Evolutionary conservation across 1,140 invertebrate genomes (phyloP).

Genomic region (Dendroctonus ponderosae): DNA sequence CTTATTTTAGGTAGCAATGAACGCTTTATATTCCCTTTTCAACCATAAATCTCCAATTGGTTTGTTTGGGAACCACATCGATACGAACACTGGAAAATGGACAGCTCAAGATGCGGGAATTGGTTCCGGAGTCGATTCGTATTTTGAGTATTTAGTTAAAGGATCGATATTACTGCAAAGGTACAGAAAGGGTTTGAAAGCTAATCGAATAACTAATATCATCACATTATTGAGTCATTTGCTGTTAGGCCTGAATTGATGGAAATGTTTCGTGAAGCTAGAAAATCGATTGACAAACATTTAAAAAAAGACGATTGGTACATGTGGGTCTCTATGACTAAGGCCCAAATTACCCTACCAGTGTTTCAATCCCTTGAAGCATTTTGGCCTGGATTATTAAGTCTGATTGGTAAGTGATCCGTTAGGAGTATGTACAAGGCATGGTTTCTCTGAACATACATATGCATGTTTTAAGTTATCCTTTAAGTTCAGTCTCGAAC

Average conservation of each 20-base stretch:
- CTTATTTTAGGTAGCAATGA: conserved; percentile 74
- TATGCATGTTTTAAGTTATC: no score
- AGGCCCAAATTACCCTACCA: conserved; percentile 91
- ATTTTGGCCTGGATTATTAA: conserved; percentile 96
- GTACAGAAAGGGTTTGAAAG: neutral
- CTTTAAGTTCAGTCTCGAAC: no score
- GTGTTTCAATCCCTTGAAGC: conserved; percentile 98
- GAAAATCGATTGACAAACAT: conserved; percentile 82
- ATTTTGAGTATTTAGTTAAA: conserved; percentile 96
- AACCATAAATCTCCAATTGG: conserved; percentile 84
- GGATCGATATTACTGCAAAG: conserved; percentile 30
- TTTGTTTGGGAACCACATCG: conserved; percentile 95
- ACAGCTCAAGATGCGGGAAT: conserved; percentile 91
- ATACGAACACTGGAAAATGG: conserved; percentile 93
- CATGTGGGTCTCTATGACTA: conserved; percentile 94
- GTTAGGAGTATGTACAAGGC: no score
- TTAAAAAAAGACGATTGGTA: conserved; percentile 94
- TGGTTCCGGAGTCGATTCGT: conserved; percentile 95
- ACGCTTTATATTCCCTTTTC: conserved; percentile 87
- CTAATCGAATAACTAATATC: neutral
- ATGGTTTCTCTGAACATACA: no score
- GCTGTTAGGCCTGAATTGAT: conserved; percentile 76
- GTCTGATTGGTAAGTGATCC: conserved; percentile 69
- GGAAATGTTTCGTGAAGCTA: conserved; percentile 86
- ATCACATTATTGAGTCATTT: no score